Percentiles rank a stretch among this genome's conserved stretches.
Evolutionary conservation across 2,888 invertebrate species (phyloP).

Genomic region (Neria commutata): DNA sequence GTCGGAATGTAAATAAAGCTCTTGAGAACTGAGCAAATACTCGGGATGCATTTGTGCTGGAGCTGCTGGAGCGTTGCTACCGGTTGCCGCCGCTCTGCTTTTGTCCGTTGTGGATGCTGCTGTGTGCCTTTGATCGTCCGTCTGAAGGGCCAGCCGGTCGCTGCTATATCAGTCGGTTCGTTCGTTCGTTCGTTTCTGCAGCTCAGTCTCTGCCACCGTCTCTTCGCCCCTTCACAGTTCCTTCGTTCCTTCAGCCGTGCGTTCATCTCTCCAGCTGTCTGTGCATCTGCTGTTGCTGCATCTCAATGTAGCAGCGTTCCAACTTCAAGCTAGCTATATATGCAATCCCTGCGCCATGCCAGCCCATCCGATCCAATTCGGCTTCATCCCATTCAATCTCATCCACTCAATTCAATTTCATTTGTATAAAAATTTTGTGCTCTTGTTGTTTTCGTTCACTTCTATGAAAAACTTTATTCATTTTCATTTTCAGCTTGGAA

Average conservation of each 20-base stretch:
- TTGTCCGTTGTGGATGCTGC: no score
- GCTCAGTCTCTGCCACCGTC: not conserved
- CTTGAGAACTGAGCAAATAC: slow-evolving; percentile 2
- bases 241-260: not conserved
- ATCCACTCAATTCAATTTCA: slow-evolving; percentile 2
- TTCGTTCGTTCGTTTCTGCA: no score
- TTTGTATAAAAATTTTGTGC: not conserved
- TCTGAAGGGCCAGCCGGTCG: no score
- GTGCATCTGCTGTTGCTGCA: no score
- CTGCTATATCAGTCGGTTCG: no score
- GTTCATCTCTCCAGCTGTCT: not conserved
- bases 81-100: not conserved
- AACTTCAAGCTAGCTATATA: not conserved
- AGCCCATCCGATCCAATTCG: not conserved
- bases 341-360: not conserved
- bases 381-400: not conserved
- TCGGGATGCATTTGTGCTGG: not conserved
- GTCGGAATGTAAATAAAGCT: slow-evolving; percentile 5
- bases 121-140: not conserved
- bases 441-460: not conserved
- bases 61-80: not conserved
- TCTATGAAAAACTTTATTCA: slow-evolving; percentile 1
- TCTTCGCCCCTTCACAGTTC: not conserved
- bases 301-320: not conserved
- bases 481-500: not conserved